Evolutionary conservation across 2,888 invertebrate genomes (phyloP).

Genomic region (Phyto melanocephala): DNA sequence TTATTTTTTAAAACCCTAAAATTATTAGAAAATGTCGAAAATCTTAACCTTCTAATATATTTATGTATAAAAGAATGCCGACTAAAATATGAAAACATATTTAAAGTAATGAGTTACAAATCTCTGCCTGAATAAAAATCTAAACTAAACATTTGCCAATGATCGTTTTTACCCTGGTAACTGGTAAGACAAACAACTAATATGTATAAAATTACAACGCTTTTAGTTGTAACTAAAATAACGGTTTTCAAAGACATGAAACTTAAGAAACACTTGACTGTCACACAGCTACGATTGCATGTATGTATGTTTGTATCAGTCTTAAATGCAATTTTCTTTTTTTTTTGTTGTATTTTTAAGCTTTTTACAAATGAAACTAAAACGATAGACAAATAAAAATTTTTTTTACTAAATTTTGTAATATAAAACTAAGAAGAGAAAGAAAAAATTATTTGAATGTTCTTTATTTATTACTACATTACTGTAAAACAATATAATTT

Average conservation of each 20-base stretch:
- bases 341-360: background rate
- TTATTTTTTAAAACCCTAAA: no score
- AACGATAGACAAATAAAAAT: conserved; percentile 33
- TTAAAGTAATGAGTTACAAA: no score
- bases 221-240: conserved; percentile 26
- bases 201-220: conserved; percentile 17
- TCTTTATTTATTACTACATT: no score
- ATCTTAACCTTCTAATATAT: no score
- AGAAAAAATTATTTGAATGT: conserved; percentile 31
- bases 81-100: no score
- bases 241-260: conserved; percentile 37
- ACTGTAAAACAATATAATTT: no score
- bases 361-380: background rate
- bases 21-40: no score
- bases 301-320: no score
- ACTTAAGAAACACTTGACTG: conserved; percentile 14
- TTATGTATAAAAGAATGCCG: no score
- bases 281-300: conserved; percentile 1
- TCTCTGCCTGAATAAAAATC: no score
- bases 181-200: background rate
- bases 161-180: background rate
- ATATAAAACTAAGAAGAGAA: conserved; percentile 32
- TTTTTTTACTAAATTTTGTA: no score
- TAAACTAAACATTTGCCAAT: background rate
- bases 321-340: conserved; percentile 47